Percentiles rank a stretch among this genome's conserved stretches.
Evolutionary conservation across 2,888 invertebrate genomes (phyloP).

Genomic region (Agrotis puta): DNA sequence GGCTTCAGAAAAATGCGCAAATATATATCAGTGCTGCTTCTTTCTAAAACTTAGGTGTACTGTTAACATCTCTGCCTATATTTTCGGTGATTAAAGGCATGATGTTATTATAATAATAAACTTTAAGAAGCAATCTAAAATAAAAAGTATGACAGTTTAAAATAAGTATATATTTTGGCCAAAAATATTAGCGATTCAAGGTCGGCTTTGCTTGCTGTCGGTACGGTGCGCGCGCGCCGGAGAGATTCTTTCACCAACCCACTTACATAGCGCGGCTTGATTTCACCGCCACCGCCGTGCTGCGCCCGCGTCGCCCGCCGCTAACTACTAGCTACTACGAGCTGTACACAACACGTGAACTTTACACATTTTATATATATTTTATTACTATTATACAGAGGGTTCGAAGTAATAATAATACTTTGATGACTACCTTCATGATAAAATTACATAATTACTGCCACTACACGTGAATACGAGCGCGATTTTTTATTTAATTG

Average conservation of each 20-base stretch:
- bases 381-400: neutral
- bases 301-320: slow-evolving; percentile 53
- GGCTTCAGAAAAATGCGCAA: neutral
- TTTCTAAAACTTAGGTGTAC: neutral
- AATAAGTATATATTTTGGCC: slow-evolving; percentile 12
- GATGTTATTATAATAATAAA: no score
- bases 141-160: no score
- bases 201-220: slow-evolving; percentile 71
- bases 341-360: slow-evolving; percentile 42
- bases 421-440: no score
- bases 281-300: slow-evolving; percentile 76
- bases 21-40: no score
- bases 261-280: slow-evolving; percentile 86
- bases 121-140: no score
- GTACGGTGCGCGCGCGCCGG: slow-evolving; percentile 73
- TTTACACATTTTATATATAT: slow-evolving; percentile 39
- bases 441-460: no score
- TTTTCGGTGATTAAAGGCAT: no score
- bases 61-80: no score
- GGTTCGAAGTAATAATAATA: no score
- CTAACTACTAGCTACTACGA: slow-evolving; percentile 58
- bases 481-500: no score
- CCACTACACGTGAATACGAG: no score
- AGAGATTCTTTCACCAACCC: slow-evolving; percentile 90
- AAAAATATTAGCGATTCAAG: slow-evolving; percentile 50